Evolutionary conservation across 1,140 invertebrate genomes (phyloP).

Genomic region (Panulirus ornatus): DNA sequence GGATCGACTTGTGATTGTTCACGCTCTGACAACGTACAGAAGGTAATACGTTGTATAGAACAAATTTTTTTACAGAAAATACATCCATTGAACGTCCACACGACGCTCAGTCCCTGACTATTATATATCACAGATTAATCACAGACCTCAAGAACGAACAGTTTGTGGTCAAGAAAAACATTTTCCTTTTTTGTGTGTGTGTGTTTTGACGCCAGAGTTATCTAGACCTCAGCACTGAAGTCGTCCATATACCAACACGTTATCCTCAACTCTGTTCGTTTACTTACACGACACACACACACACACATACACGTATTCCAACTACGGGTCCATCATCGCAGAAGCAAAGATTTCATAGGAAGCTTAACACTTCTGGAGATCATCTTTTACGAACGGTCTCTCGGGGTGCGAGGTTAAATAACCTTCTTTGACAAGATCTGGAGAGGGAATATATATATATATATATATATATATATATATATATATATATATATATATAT

Average conservation of each 20-base stretch:
- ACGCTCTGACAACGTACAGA: constrained; percentile 4
- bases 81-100: constrained; percentile 23
- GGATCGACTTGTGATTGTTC: neutral
- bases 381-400: too few relatives aligned
- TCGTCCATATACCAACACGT: neutral
- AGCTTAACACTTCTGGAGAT: too few relatives aligned
- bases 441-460: too few relatives aligned
- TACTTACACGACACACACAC: neutral
- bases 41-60: too few relatives aligned
- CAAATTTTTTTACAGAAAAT: constrained; percentile 25
- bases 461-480: too few relatives aligned
- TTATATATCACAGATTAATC: constrained; percentile 50
- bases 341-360: too few relatives aligned
- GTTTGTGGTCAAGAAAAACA: constrained; percentile 3
- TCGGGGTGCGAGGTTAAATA: too few relatives aligned
- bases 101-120: constrained; percentile 38
- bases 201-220: neutral
- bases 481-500: too few relatives aligned
- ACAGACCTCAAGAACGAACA: constrained; percentile 21
- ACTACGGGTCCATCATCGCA: too few relatives aligned
- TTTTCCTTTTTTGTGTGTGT: neutral
- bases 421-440: too few relatives aligned
- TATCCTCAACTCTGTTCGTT: neutral
- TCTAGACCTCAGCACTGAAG: neutral
- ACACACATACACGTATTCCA: too few relatives aligned